Percentiles rank a stretch among this genome's conserved stretches.
phyloP scores from a whole-genome alignment of 2,113 vertebrate genomes.

The Clupea harengus region DNA sequence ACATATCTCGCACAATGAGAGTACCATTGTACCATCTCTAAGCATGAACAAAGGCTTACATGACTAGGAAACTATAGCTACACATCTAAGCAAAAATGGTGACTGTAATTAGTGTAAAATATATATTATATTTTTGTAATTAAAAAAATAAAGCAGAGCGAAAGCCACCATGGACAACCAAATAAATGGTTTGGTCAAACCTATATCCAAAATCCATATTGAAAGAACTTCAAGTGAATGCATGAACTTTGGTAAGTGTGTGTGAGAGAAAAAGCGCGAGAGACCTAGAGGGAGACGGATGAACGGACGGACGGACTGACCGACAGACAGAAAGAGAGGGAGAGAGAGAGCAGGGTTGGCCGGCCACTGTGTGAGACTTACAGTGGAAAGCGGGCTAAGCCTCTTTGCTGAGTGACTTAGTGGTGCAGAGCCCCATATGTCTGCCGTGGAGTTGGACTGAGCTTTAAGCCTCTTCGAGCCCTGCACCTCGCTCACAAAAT shows the following conservation, averaged over 20 bases:
- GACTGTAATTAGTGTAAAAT: not conserved
- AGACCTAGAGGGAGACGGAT: not conserved
- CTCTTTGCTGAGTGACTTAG: conserved; percentile 38
- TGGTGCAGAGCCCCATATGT: conserved; percentile 28
- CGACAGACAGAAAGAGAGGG: not conserved
- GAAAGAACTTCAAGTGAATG: not conserved
- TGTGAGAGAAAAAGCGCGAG: not conserved
- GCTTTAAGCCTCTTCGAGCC: conserved; percentile 23
- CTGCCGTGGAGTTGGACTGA: conserved; percentile 19
- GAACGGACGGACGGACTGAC: not conserved
- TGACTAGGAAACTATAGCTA: not conserved
- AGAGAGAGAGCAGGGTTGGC: not conserved
- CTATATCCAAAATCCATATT: not conserved
- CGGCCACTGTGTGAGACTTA: conserved; percentile 17
- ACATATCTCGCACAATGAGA: not conserved
- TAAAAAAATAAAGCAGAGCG: not conserved
- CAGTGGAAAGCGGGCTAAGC: conserved; percentile 20
- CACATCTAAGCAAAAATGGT: not conserved
- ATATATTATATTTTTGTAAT: not conserved
- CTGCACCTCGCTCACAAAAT: conserved; percentile 38
- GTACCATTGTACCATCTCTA: not conserved
- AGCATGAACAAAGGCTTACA: not conserved
- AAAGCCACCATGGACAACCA: not conserved
- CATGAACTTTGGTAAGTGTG: not conserved
- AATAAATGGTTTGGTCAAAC: not conserved